A percentile compares a stretch with the other conserved stretches of the same genome.
phyloP scores from a whole-genome alignment of 2,797 vertebrate genomes.

The Lepilemur septentrionalis region DNA sequence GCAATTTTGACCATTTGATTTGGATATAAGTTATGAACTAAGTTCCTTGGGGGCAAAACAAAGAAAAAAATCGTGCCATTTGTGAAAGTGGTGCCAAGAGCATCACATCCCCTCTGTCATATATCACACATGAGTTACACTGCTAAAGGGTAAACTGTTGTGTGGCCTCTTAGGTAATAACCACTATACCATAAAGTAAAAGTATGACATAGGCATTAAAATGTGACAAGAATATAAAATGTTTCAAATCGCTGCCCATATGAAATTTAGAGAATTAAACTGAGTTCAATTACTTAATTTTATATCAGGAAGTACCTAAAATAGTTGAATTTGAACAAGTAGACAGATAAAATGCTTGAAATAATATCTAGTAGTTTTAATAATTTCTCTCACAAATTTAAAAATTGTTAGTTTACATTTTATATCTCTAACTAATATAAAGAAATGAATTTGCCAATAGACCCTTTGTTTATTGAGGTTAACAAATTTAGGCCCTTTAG shows the following conservation, averaged over 20 bases:
- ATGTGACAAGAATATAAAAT: background rate
- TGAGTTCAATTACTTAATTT: conserved; percentile 3
- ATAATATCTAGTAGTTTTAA: background rate
- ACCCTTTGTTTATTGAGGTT: background rate
- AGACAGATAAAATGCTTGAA: background rate
- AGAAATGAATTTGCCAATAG: background rate
- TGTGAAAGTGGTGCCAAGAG: background rate
- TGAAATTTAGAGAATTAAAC: background rate
- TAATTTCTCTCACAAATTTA: background rate
- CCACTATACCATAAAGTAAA: background rate
- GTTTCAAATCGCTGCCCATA: background rate
- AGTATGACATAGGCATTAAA: background rate
- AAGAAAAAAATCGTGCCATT: background rate
- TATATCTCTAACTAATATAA: background rate
- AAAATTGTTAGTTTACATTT: background rate
- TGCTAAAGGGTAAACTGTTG: conserved; percentile 29
- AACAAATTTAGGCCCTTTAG: background rate
- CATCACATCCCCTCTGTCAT: background rate
- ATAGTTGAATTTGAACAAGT: background rate
- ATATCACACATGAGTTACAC: background rate
- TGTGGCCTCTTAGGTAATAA: conserved; percentile 16
- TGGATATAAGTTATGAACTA: conserved; percentile 33
- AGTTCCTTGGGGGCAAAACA: conserved; percentile 31
- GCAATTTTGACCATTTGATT: background rate
- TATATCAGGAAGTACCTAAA: background rate